Percentiles rank a stretch among this genome's conserved stretches.
phyloP scores from a whole-genome alignment of 53 echinoderm and acorn worm genomes.

The Pentamera pediparva region DNA sequence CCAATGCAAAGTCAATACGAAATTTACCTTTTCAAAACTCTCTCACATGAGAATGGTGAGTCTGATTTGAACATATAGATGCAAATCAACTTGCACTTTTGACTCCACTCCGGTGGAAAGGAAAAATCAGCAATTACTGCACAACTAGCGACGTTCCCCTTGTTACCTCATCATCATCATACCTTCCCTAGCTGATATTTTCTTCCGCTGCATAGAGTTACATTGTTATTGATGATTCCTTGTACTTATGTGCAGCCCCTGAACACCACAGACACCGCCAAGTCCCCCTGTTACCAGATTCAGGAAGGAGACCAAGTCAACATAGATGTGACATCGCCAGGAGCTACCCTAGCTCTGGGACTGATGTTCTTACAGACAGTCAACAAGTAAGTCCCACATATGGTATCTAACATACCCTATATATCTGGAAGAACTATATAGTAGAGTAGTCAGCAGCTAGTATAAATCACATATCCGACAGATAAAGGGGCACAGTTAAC shows the following conservation, averaged over 20 bases:
- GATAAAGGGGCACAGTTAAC: conserved; percentile 94
- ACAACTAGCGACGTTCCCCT: background rate
- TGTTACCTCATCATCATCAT: background rate
- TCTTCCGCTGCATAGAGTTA: background rate
- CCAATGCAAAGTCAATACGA: too few species aligned
- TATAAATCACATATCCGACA: too few species aligned
- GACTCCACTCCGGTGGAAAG: background rate
- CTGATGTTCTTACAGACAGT: conserved; percentile 96
- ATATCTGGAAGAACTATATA: too few species aligned
- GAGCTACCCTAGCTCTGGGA: conserved; percentile 90
- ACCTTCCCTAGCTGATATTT: background rate
- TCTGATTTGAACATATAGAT: too few species aligned
- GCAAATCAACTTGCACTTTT: too few species aligned
- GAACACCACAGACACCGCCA: conserved; percentile 59
- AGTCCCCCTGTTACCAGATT: conserved; percentile 93
- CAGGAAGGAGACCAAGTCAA: conserved; percentile 96
- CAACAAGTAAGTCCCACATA: conserved; percentile 56
- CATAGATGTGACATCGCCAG: conserved; percentile 93
- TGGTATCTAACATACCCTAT: background rate
- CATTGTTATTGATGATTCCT: background rate
- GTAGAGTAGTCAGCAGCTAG: too few species aligned
- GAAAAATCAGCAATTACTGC: background rate
- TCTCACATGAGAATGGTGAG: too few species aligned
- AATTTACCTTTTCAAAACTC: too few species aligned
- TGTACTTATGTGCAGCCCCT: background rate